Evolutionary conservation across 1,140 invertebrate species (phyloP).

Genomic region (Thaumatotibia leucotreta): DNA sequence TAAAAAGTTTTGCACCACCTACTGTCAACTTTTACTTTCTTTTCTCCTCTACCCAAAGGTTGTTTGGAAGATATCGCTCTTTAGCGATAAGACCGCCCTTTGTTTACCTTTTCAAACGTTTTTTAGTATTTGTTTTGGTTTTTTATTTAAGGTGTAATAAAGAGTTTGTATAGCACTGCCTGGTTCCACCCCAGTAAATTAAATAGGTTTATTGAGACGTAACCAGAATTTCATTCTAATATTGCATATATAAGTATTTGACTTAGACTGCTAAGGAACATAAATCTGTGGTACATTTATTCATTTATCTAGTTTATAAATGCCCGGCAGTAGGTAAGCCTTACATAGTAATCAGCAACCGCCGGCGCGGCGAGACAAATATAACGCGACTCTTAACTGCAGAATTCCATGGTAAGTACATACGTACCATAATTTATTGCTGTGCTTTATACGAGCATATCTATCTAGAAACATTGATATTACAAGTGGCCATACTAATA

Average conservation of each 20-base stretch:
- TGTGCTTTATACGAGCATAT: not conserved
- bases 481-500: not conserved
- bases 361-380: not conserved
- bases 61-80: too few relatives aligned
- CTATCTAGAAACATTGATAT: not conserved
- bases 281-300: conserved; percentile 4
- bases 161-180: too few relatives aligned
- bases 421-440: not conserved
- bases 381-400: not conserved
- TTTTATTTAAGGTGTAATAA: too few relatives aligned
- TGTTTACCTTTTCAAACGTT: too few relatives aligned
- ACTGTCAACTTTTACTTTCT: too few relatives aligned
- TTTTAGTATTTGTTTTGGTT: too few relatives aligned
- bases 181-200: too few relatives aligned
- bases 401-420: not conserved
- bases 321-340: conserved; percentile 9
- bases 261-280: not conserved
- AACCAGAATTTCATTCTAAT: not conserved
- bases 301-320: conserved; percentile 13
- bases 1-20: too few relatives aligned
- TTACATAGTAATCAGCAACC: conserved; percentile 9
- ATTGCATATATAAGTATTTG: not conserved
- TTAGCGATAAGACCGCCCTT: too few relatives aligned
- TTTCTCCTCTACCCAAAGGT: too few relatives aligned
- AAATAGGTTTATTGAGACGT: not conserved